Conservation (phyloP, 1,140 invertebrate genomes). For the Neodiprion virginianus region DNA sequence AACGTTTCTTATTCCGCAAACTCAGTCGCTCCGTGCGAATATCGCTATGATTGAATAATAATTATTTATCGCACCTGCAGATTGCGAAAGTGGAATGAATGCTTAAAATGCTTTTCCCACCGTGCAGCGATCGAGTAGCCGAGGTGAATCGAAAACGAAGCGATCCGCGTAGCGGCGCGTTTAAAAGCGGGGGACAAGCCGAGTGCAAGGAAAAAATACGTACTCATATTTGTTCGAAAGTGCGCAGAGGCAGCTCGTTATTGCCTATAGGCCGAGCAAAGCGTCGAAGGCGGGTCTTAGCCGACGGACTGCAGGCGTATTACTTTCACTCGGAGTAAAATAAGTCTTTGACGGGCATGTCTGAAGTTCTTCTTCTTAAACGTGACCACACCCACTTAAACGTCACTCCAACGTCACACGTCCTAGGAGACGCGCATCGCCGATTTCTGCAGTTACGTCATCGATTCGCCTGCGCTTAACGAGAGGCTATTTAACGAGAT, state of each 20-base stretch:
- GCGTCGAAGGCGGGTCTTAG: background rate
- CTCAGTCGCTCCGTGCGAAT: too few species aligned
- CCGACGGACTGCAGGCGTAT: background rate
- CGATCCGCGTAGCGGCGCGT: background rate
- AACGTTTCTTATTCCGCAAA: too few species aligned
- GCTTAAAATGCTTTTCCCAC: background rate
- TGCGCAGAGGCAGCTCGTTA: background rate
- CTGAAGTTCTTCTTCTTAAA: background rate
- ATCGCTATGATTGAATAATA: background rate
- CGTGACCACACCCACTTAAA: conserved; percentile 1
- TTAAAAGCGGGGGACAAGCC: background rate
- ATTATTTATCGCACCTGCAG: background rate
- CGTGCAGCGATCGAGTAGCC: background rate
- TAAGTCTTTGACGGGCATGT: conserved; percentile 5
- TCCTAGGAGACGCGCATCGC: too few species aligned
- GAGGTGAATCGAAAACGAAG: background rate
- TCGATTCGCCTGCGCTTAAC: background rate
- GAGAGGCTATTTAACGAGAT: background rate
- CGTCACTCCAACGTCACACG: background rate
- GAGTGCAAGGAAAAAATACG: background rate
- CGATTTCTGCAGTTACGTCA: too few species aligned
- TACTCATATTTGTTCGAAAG: background rate
- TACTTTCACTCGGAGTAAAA: conserved; percentile 3
- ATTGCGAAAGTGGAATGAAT: background rate
- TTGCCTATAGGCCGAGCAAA: conserved; percentile 1